Conservation (phyloP, 2,888 invertebrate genomes). For the Empis stercorea region DNA sequence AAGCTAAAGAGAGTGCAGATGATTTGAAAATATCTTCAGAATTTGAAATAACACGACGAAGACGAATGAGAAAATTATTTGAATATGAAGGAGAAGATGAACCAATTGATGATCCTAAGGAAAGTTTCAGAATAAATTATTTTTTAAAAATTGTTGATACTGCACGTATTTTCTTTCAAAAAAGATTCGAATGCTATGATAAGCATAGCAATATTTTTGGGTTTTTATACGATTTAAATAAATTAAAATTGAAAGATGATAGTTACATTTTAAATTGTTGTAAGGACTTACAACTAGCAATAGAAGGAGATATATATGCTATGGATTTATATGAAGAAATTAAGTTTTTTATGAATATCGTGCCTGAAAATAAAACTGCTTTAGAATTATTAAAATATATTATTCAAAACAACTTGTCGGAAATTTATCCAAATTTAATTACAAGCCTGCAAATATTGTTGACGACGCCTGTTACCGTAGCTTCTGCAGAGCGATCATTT, state of each 20-base stretch:
- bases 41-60: constrained; percentile 1
- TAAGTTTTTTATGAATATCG: neutral
- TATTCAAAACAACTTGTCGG: constrained; percentile 2
- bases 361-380: neutral
- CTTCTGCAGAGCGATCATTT: constrained; percentile 4
- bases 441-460: constrained; percentile 5
- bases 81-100: constrained; percentile 1
- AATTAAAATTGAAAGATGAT: constrained; percentile 1
- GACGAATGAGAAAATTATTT: constrained; percentile 1
- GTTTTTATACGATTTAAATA: constrained; percentile 2
- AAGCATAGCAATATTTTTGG: constrained; percentile 1
- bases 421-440: constrained; percentile 2
- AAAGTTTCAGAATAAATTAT: constrained; percentile 3
- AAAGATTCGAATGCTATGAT: neutral
- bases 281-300: neutral
- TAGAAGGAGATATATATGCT: neutral
- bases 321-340: constrained; percentile 1
- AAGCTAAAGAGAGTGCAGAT: neutral
- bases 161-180: neutral
- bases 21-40: constrained; percentile 1
- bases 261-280: neutral
- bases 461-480: constrained; percentile 5
- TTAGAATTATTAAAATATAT: neutral
- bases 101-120: constrained; percentile 2
- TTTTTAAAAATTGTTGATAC: constrained; percentile 2